A percentile compares a stretch with the other conserved stretches of the same genome.
phyloP scores from a whole-genome alignment of 2,113 vertebrate species.

The Anguilla japonica region DNA sequence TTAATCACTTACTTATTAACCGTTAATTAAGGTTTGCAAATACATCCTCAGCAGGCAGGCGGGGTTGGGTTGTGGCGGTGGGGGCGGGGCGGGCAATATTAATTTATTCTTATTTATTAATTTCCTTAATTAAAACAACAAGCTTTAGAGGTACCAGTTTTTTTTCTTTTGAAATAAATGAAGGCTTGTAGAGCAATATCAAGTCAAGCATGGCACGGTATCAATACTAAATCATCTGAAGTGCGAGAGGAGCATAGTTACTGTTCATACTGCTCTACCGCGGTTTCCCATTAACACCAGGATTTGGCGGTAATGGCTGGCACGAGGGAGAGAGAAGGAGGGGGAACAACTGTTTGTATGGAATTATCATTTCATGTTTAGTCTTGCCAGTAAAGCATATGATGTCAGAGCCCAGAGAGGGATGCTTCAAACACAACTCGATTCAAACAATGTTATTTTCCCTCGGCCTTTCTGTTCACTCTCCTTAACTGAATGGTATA shows the following conservation, averaged over 20 bases:
- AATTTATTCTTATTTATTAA: conserved; percentile 80
- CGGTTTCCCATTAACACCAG: not conserved
- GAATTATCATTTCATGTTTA: not conserved
- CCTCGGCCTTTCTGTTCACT: not conserved
- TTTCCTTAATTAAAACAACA: conserved; percentile 80
- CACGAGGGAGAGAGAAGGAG: not conserved
- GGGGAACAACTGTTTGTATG: not conserved
- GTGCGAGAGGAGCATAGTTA: conserved; percentile 65
- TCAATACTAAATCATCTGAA: conserved; percentile 72
- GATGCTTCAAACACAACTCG: not conserved
- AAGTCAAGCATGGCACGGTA: conserved; percentile 63
- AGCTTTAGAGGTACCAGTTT: conserved; percentile 67
- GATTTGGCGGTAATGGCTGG: not conserved
- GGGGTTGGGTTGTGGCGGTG: conserved; percentile 41
- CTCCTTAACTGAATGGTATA: not conserved
- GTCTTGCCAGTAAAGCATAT: not conserved
- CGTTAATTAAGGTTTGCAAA: conserved; percentile 75
- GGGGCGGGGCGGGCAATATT: conserved; percentile 62
- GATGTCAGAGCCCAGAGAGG: not conserved
- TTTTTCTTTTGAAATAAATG: conserved; percentile 72
- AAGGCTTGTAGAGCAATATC: conserved; percentile 58
- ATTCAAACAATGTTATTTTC: not conserved
- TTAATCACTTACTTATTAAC: conserved; percentile 82
- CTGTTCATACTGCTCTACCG: conserved; percentile 64
- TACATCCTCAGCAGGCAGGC: conserved; percentile 65